Conservation (phyloP, 2,797 vertebrate genomes). For the Xiphorhynchus erythropygius region DNA sequence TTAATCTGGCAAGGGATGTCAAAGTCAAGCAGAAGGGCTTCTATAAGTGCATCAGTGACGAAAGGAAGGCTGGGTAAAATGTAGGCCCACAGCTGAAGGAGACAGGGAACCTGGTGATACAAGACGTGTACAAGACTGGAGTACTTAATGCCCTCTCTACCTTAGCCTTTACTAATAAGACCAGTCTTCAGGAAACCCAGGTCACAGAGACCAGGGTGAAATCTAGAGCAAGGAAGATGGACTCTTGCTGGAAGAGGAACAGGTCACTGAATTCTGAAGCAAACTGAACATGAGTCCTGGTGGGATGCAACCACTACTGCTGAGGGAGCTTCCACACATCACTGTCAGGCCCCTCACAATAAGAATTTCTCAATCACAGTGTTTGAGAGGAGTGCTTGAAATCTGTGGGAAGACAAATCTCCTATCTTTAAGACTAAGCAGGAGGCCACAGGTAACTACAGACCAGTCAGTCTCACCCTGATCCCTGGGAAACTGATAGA, state of each 20-base stretch:
- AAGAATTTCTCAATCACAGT: neutral
- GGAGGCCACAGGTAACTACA: neutral
- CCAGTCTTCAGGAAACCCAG: neutral
- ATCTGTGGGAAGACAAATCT: neutral
- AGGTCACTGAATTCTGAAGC: neutral
- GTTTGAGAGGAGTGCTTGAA: neutral
- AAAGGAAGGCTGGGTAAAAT: neutral
- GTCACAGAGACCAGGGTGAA: neutral
- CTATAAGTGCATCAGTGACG: neutral
- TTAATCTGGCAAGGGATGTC: neutral
- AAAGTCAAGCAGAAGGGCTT: neutral
- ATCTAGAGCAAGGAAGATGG: neutral
- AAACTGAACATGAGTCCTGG: neutral
- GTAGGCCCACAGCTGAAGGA: neutral
- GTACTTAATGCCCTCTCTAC: neutral
- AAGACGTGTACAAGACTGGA: neutral
- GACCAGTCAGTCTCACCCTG: neutral
- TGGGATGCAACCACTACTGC: neutral
- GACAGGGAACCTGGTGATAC: neutral
- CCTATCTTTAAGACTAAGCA: neutral
- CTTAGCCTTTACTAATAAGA: neutral
- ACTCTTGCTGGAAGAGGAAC: neutral
- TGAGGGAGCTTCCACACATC: neutral
- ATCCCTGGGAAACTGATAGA: neutral
- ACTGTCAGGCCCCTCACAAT: neutral